Evolutionary conservation across 2,888 invertebrate genomes (phyloP), one percentile per base, ranked within the genome.

Genomic region (Coecobrya sp.): DNA sequence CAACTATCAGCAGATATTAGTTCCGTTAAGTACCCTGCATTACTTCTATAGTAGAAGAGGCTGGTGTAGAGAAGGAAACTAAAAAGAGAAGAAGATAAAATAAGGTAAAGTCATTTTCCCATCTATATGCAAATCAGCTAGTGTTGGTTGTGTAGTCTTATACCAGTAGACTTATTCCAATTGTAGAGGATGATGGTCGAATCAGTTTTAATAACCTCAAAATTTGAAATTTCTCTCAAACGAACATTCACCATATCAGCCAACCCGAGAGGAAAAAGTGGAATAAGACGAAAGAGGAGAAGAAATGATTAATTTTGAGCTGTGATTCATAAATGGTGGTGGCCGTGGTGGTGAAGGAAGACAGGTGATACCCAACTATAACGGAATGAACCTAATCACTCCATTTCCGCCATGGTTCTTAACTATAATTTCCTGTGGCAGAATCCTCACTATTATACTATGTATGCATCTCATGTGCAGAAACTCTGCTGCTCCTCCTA

Each of bases 61-160:
- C 25, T 42, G 70, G 4, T 2, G 36, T 0, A 19, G n/a, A 73
- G 42, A 42, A 25, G 19, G 13, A 73, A 73, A n/a, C 42, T 73
- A n/a, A 42, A n/a, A 73, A 36, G 19, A 73, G n/a, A 42, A 73
- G n/a, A 42, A 42, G 70, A 76, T 49, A 49, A 76, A 49, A 76
- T 76, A 13, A 45, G 68, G 68, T 70, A 68, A 87, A 93, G 92
- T 94, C 93, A 93, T 91, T 94, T 94, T 94, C 94, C 93, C 93
- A 93, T 94, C 93, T 94, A 94, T 93, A 94, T 94, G 94, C 92
- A 94, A 94, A 94, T 94, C 86, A 93, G 87, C 45, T 84, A 65
- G 59, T 65, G 19, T 7, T 36, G 36, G 19, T n/a, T n/a, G n/a
- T 55, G 19, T n/a, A 55, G n/a, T 36, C n/a, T 49, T 86, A 55